Conservation (phyloP, 2,888 invertebrate genomes). For the Oxytorus armatus region DNA sequence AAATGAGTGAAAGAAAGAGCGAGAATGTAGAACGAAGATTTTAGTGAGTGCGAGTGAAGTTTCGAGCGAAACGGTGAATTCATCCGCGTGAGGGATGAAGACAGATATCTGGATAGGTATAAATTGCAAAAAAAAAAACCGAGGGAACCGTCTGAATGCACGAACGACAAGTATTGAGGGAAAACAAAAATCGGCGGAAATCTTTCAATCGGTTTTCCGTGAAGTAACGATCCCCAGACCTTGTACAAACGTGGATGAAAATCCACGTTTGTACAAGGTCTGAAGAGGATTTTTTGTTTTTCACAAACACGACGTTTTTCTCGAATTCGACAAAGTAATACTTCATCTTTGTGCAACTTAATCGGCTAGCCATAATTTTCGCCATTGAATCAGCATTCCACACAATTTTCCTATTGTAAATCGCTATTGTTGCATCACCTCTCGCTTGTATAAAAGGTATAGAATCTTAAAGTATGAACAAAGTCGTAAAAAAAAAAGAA, state of each 20-base stretch:
- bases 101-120: slow-evolving; percentile 16
- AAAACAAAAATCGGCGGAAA: slow-evolving; percentile 57
- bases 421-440: no score
- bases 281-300: not conserved
- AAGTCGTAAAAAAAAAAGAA: no score
- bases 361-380: no score
- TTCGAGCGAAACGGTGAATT: slow-evolving; percentile 30
- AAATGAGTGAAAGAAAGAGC: slow-evolving; percentile 51
- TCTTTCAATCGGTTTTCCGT: not conserved
- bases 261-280: no score
- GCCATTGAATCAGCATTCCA: slow-evolving; percentile 15
- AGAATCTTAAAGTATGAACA: no score
- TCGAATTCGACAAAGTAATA: no score
- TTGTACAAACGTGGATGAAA: not conserved
- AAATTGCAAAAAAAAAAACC: slow-evolving; percentile 38
- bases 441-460: no score
- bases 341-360: no score
- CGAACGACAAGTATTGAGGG: slow-evolving; percentile 20
- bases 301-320: not conserved
- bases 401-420: slow-evolving; percentile 5
- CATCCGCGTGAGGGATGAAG: not conserved
- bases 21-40: slow-evolving; percentile 6
- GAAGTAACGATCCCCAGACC: not conserved
- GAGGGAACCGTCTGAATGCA: slow-evolving; percentile 38
- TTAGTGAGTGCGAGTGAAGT: slow-evolving; percentile 29